A percentile compares a stretch with the other conserved stretches of the same genome.
Conservation (phyloP, 2,888 invertebrate species). For the Pandemis cinnamomeana region DNA sequence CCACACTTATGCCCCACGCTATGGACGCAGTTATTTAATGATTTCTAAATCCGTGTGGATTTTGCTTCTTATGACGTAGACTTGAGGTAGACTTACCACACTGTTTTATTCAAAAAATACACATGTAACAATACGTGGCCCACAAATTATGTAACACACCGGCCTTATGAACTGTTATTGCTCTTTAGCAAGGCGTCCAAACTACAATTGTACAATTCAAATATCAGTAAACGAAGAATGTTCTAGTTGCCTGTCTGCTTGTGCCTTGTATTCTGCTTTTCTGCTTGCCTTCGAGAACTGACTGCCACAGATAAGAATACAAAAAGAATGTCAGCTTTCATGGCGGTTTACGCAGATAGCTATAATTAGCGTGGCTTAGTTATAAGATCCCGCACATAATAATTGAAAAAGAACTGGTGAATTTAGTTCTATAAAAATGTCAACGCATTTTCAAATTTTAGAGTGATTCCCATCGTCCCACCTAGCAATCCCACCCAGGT, state of each 20-base stretch:
- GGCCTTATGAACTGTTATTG: background rate
- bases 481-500: no score
- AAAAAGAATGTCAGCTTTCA: constrained; percentile 1
- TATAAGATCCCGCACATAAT: no score
- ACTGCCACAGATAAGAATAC: background rate
- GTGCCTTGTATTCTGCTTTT: constrained; percentile 5
- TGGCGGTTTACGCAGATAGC: background rate
- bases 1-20: background rate
- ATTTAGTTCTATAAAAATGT: no score
- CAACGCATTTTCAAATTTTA: no score
- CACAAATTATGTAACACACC: constrained; percentile 14
- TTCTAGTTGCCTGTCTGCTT: constrained; percentile 11
- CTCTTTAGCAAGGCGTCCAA: background rate
- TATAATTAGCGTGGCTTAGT: background rate
- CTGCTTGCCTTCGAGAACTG: constrained; percentile 6
- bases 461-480: no score
- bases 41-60: constrained; percentile 6
- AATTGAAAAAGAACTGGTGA: no score
- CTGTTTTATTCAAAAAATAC: constrained; percentile 2
- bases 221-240: constrained; percentile 7
- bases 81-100: background rate
- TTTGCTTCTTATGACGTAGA: constrained; percentile 35
- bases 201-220: background rate
- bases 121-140: background rate
- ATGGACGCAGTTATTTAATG: constrained; percentile 3